Percentiles rank a stretch among this genome's conserved stretches.
Evolutionary conservation across 2,113 vertebrate genomes (phyloP).

Genomic region (Ardeotis arabs): DNA sequence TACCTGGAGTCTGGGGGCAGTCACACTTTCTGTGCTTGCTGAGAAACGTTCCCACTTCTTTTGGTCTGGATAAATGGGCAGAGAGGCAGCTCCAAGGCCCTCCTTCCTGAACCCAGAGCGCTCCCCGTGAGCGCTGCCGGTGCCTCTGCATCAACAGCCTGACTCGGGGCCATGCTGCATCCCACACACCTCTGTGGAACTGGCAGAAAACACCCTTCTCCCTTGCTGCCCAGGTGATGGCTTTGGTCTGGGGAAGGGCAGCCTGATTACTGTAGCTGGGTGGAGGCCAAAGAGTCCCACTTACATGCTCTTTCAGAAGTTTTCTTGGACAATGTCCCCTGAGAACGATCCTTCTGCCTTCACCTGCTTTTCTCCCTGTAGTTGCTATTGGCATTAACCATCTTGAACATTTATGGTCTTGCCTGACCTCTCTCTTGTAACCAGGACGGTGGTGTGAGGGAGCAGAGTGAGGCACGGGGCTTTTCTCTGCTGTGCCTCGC

Average conservation of each 20-base stretch:
- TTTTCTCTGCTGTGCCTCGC: not conserved
- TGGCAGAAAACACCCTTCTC: not conserved
- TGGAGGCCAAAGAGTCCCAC: not conserved
- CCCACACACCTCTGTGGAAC: fast-evolving
- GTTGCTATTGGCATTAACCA: not conserved
- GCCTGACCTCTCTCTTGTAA: not conserved
- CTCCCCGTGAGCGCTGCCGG: fast-evolving
- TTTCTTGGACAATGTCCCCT: not conserved
- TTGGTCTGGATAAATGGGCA: not conserved
- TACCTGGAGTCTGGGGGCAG: not conserved
- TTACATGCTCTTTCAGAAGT: not conserved
- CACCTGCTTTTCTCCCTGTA: fast-evolving
- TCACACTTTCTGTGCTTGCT: not conserved
- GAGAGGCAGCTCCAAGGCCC: not conserved
- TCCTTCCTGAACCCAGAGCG: not conserved
- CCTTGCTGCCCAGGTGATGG: not conserved
- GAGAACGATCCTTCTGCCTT: not conserved
- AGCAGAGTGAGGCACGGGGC: not conserved
- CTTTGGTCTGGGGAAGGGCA: not conserved
- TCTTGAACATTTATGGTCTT: not conserved
- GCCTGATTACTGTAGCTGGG: not conserved
- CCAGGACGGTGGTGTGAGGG: not conserved
- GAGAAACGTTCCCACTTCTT: not conserved
- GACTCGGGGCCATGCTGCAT: fast-evolving
- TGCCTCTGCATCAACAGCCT: not conserved